Conservation (phyloP, 2,797 vertebrate genomes). For the Typhlichthys eigenmanni region DNA sequence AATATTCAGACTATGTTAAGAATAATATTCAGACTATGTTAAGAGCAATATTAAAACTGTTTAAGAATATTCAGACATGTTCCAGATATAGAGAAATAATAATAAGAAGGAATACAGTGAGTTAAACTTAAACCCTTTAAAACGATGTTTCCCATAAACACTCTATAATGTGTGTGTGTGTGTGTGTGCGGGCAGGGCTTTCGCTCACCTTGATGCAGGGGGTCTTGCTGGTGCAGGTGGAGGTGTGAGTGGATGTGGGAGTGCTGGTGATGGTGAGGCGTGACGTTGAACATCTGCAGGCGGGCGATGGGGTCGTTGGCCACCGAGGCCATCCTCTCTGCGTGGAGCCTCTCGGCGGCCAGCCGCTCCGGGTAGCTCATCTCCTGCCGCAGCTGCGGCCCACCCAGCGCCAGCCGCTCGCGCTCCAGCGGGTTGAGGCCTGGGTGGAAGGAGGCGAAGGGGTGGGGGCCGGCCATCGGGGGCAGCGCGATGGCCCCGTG, state of each 20-base stretch:
- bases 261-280: conserved; percentile 98
- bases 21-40: too few relatives aligned
- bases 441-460: conserved; percentile 93
- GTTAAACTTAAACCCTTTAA: too few relatives aligned
- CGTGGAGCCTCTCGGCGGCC: conserved; percentile 94
- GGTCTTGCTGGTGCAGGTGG: conserved; percentile 98
- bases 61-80: too few relatives aligned
- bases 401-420: conserved; percentile 92
- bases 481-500: conserved; percentile 93
- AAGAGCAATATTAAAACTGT: too few relatives aligned
- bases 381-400: conserved; percentile 93
- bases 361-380: conserved; percentile 97
- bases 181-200: conserved; percentile 29
- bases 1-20: too few relatives aligned
- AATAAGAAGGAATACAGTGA: too few relatives aligned
- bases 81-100: too few relatives aligned
- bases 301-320: conserved; percentile 95
- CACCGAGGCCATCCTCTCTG: conserved; percentile 94
- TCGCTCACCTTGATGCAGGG: conserved; percentile 94
- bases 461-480: conserved; percentile 90
- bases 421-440: conserved; percentile 94
- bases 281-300: conserved; percentile 99
- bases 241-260: conserved; percentile 99
- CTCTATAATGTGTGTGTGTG: background rate
- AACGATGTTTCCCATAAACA: too few relatives aligned